Base-by-base conservation (phyloP, 2,888 invertebrate genomes). In the Phragmatobia fuliginosa region DNA sequence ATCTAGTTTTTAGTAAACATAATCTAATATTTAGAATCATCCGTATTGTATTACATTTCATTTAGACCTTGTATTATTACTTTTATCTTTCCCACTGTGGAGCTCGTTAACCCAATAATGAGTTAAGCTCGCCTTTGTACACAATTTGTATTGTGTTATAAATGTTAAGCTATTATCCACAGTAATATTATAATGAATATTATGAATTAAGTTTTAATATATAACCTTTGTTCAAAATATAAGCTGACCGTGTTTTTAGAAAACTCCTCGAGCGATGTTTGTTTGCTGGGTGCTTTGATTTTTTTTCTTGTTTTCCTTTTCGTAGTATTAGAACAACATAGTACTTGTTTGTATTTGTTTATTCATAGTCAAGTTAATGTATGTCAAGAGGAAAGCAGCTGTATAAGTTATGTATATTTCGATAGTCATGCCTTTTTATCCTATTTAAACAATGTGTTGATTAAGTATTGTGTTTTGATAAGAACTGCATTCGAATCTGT, bases 41-140 rank as follows among this genome's bases (percentile, higher is more conserved):
- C n/a, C n/a, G n/a, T 49, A 49, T n/a, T n/a, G 49, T 52, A 25
- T 52, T 25, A 25, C n/a, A 25, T 52, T 11, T 52, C 25, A 52
- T 28, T 52, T 28, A 52, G 25, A 52, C 25, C 52, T 52, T 52
- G 52, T 52, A 52, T 28, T 28, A 52, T 25, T 28, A 52, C 28
- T 59, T 18, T n/a, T 25, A 25, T 52, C 52, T 28, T 52, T 52
- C 28, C 6, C 11, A 52, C 52, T 52, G 52, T 52, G 11, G 52
- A n/a, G 52, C 52, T 52, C 28, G 52, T 52, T 52, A 52, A 52
- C 28, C 28, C 52, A 52, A 52, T 52, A 52, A 56, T 56, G 56
- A 56, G 56, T 56, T 56, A 56, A 56, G 56, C 28, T 56, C 56
- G 28, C 56, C 56, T 28, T 56, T 56, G 56, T 56, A 28, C 45